phyloP scores from a whole-genome alignment of 2,113 vertebrate species.

The Halcyon senegalensis region DNA sequence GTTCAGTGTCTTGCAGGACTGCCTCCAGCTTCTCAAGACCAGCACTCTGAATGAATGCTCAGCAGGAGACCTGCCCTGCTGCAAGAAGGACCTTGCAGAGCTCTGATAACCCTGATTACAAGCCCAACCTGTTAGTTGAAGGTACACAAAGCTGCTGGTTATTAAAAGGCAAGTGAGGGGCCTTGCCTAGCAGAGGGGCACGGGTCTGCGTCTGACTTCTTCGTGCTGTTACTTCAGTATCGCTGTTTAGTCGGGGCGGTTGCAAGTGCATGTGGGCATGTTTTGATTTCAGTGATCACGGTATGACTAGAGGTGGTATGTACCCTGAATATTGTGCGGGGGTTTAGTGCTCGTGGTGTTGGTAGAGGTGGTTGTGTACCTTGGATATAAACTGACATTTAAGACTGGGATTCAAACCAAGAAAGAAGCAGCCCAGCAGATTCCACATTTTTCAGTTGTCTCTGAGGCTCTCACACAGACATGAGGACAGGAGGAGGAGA shows the following conservation, averaged over 20 bases:
- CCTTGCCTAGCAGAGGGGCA: background rate
- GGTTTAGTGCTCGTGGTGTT: background rate
- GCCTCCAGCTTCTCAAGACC: background rate
- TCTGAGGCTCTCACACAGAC: background rate
- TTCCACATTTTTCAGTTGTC: background rate
- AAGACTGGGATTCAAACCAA: background rate
- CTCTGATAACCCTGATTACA: background rate
- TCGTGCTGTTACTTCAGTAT: background rate
- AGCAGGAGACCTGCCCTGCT: background rate
- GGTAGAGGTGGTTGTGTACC: background rate
- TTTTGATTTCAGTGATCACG: background rate
- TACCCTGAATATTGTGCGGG: background rate
- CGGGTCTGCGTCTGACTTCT: background rate
- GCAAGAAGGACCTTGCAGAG: background rate
- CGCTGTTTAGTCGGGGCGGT: background rate
- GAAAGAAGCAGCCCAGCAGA: background rate
- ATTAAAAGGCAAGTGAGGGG: background rate
- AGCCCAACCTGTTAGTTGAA: background rate
- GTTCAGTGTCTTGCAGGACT: constrained; percentile 4
- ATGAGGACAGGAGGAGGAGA: background rate
- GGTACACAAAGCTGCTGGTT: background rate
- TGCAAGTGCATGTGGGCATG: no score
- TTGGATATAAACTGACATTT: background rate
- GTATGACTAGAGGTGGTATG: background rate
- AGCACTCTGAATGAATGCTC: background rate